Percentiles rank a stretch among this genome's conserved stretches.
Conservation (phyloP, 1,140 invertebrate genomes). For the Drusus annulatus region DNA sequence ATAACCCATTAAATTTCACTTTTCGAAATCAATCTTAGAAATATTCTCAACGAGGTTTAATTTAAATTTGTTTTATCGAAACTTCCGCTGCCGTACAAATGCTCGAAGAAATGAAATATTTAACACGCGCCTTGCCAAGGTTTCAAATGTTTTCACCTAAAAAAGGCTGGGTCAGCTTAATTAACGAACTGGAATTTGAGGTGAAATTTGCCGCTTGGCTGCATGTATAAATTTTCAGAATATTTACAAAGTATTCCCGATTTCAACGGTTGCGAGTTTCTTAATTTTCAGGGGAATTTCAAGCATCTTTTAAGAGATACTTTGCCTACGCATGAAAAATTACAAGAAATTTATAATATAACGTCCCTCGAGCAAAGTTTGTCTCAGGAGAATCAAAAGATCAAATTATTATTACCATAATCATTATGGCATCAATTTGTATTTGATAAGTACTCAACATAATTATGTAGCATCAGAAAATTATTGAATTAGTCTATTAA, state of each 20-base stretch:
- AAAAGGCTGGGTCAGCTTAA: slow-evolving; percentile 23
- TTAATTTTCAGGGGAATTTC: slow-evolving; percentile 8
- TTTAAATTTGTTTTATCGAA: no score
- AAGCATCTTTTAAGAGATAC: background rate
- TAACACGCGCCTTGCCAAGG: background rate
- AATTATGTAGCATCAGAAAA: background rate
- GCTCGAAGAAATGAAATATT: no score
- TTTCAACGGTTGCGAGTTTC: slow-evolving; percentile 12
- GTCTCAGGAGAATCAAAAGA: no score
- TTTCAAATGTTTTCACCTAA: background rate
- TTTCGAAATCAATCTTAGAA: no score
- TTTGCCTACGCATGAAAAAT: background rate
- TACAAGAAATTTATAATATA: background rate
- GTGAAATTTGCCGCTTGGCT: slow-evolving; percentile 9
- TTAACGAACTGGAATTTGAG: slow-evolving; percentile 14
- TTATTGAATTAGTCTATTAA: no score
- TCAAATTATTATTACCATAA: background rate
- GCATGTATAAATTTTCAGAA: slow-evolving; percentile 36
- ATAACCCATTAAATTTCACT: no score
- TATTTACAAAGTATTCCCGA: slow-evolving; percentile 7
- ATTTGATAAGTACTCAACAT: background rate
- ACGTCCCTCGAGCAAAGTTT: no score
- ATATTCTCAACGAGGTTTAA: no score
- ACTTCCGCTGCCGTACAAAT: no score
- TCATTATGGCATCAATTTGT: background rate